Evolutionary conservation across 2,888 invertebrate genomes (phyloP).

Genomic region (Mimachlamys varia): DNA sequence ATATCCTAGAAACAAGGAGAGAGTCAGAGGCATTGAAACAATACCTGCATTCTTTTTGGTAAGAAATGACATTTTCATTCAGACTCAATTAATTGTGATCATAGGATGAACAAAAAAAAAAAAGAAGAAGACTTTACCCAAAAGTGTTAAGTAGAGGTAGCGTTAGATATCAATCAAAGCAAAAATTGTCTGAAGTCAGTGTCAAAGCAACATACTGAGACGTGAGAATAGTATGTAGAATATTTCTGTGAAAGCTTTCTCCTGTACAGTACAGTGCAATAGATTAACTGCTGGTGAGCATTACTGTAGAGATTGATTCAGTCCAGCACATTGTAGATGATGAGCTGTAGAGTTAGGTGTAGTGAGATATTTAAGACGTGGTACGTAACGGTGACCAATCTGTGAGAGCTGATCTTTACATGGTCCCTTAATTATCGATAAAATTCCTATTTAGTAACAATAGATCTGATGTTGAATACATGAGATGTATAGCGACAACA

Average conservation of each 20-base stretch:
- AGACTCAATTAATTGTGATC: no score
- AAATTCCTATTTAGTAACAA: background rate
- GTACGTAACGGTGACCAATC: no score
- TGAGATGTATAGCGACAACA: background rate
- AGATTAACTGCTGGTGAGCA: background rate
- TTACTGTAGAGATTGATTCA: background rate
- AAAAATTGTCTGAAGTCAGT: background rate
- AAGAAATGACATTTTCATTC: no score
- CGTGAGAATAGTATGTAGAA: background rate
- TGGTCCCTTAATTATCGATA: no score
- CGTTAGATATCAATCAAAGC: background rate
- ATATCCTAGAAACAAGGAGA: no score
- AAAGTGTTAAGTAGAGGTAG: background rate
- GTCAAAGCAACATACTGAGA: background rate
- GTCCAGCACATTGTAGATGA: background rate
- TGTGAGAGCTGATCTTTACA: no score
- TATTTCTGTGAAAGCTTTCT: background rate
- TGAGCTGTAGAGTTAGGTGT: background rate
- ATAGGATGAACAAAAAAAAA: no score
- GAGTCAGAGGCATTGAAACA: no score
- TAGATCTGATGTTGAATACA: background rate
- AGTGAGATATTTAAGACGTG: no score
- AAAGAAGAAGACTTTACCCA: no score
- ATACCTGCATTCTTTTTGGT: no score
- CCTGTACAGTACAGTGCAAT: background rate